These are phyloP conservation scores for Disparrhopalites patrizii DNA, from an alignment of 2,888 invertebrate species.

Conservation along the genomic window DNA sequence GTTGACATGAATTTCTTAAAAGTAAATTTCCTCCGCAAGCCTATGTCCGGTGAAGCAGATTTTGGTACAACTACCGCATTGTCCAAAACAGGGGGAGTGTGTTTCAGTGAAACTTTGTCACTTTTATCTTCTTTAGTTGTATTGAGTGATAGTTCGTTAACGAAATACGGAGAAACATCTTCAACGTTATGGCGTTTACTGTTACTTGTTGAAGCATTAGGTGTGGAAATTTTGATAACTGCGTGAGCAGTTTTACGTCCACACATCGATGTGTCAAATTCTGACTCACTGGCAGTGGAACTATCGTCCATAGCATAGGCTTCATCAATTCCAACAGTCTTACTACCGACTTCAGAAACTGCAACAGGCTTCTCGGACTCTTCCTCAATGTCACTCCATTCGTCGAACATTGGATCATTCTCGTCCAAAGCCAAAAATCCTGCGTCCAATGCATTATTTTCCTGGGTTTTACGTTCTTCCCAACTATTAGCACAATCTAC, in stretches of 20 bases:
- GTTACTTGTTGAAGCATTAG: background rate
- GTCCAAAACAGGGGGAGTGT: too few relatives aligned
- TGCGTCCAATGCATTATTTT: too few relatives aligned
- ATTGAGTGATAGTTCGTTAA: too few relatives aligned
- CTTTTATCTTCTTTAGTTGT: too few relatives aligned
- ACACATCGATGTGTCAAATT: too few relatives aligned
- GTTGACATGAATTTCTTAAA: too few relatives aligned
- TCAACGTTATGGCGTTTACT: background rate
- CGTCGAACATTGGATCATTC: conserved; percentile 11
- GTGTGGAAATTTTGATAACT: background rate
- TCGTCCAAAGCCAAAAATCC: conserved; percentile 9
- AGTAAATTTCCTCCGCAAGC: background rate
- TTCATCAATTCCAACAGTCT: background rate
- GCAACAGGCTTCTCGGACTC: background rate
- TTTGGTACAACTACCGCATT: too few relatives aligned
- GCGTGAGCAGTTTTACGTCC: too few relatives aligned
- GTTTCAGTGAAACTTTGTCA: too few relatives aligned
- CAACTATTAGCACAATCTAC: background rate
- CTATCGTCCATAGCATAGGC: background rate
- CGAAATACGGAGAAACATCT: too few relatives aligned
- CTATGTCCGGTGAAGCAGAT: background rate
- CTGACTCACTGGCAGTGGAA: conserved; percentile 13
- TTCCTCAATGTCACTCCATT: background rate
- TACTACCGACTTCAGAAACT: background rate
- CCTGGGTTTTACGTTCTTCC: background rate